Conservation (phyloP, 2,113 vertebrate genomes). For the Balaenoptera acutorostrata region DNA sequence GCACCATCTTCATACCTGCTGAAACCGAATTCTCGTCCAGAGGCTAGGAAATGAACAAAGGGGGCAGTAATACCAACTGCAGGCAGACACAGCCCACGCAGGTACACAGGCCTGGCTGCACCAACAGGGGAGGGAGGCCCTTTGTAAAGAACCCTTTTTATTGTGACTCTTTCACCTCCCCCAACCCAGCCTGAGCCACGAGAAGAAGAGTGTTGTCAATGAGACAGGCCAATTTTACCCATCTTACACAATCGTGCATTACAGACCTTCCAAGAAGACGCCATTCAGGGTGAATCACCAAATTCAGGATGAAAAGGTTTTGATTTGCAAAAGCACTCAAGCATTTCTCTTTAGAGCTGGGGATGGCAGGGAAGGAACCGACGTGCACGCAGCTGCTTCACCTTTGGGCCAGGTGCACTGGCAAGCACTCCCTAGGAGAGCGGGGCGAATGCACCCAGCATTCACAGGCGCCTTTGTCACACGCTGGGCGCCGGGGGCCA, state of each 20-base stretch:
- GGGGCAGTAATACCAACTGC: not conserved
- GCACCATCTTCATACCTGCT: constrained; percentile 59
- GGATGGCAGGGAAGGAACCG: constrained; percentile 44
- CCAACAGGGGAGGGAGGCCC: constrained; percentile 56
- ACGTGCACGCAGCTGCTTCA: not conserved
- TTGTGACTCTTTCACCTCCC: constrained; percentile 31
- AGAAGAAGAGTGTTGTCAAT: constrained; percentile 26
- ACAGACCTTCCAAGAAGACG: constrained; percentile 69
- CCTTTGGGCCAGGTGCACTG: constrained; percentile 47
- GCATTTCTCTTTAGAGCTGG: constrained; percentile 45
- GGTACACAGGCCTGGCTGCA: not conserved
- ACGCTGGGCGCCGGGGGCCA: not conserved
- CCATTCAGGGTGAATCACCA: constrained; percentile 59
- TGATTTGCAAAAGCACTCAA: constrained; percentile 64
- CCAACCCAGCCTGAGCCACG: not conserved
- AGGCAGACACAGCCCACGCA: not conserved
- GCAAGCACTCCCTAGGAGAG: not conserved
- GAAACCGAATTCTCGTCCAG: constrained; percentile 59
- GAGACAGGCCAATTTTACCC: constrained; percentile 64
- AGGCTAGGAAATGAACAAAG: constrained; percentile 16
- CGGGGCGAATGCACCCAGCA: not conserved
- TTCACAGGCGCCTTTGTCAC: constrained; percentile 34
- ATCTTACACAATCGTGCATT: constrained; percentile 54
- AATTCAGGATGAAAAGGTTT: constrained; percentile 66
- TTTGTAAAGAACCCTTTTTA: constrained; percentile 45